Base-by-base conservation (phyloP, 2,888 invertebrate species). In the Xestia sexstrigata region DNA sequence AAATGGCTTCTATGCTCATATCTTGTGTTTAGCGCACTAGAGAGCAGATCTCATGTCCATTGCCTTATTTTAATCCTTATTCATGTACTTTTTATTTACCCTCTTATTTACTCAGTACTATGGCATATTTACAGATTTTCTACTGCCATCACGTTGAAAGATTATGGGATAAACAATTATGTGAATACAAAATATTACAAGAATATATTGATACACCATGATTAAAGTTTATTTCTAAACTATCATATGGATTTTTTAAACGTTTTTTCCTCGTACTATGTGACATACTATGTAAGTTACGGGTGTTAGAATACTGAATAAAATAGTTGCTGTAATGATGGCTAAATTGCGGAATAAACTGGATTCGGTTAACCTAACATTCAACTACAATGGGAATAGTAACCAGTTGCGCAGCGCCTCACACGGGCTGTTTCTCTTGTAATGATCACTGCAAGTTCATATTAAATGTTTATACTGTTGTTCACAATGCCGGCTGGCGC, bases 51-150 rank as follows among this genome's bases (percentile, higher is more conserved):
- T 87, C 78, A 76, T 67, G 79, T 79, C 67, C 81, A 76, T 74
- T 86, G 83, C 79, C 88, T 90, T 87, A 89, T 76, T 85, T 84
- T 84, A 86, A 85, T 86, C 79, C 87, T 86, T 86, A 88, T 81
- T 82, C 76, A 82, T 83, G 85, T 85, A 89, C 72, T 83, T 63
- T 77, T 77, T 79, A 81, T 78, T 79, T 85, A 79, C 73, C 74
- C 81, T 79, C 84, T 87, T 85, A 88, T 83, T 78, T 88, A 87
- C 74, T 89, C 87, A 87, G 83, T 89, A 89, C 84, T 86, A 89
- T 89, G 90, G 89, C 87, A 84, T 35, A 88, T 91, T 81, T 91
- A 91, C 89, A 90, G 83, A 77, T 84, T 88, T 82, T 84, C 79
- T 83, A 83, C 79, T 88, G 84, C 83, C 80, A 86, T 81, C 83